Evolutionary conservation across 92 coral and sea anemone genomes (phyloP).

Genomic region (Epizoanthus fatuus): DNA sequence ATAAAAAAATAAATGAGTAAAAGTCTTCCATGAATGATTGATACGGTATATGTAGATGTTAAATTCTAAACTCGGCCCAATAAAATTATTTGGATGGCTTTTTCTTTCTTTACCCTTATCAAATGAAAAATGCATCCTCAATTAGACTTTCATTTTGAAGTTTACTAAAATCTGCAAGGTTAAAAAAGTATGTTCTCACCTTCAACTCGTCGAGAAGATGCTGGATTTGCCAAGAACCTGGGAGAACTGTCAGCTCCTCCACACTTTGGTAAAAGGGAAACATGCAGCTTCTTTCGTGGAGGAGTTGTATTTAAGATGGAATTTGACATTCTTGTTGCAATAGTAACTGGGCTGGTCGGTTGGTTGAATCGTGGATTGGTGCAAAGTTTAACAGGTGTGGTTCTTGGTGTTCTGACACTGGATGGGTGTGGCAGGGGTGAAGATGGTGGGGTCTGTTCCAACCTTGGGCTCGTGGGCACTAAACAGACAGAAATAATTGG

Average conservation of each 20-base stretch:
- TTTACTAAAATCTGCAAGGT: too few relatives aligned
- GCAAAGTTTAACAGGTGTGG: conserved; percentile 53
- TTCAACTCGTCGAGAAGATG: not conserved
- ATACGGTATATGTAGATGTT: too few relatives aligned
- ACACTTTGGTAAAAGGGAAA: conserved; percentile 10
- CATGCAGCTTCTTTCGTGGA: conserved; percentile 39
- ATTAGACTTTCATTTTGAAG: too few relatives aligned
- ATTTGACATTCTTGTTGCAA: conserved; percentile 14
- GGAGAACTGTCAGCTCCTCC: not conserved
- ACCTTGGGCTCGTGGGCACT: conserved; percentile 20
- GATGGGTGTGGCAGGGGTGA: conserved; percentile 13
- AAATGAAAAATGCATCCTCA: too few relatives aligned
- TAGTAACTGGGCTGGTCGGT: conserved; percentile 63
- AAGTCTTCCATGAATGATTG: too few relatives aligned
- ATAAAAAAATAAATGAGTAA: too few relatives aligned
- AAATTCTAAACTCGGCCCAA: too few relatives aligned
- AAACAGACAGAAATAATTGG: not conserved
- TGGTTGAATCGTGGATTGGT: conserved; percentile 77
- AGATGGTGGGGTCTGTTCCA: conserved; percentile 19
- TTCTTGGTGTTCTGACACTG: conserved; percentile 31
- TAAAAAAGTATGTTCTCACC: not conserved
- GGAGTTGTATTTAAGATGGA: conserved; percentile 31
- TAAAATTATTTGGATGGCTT: too few relatives aligned
- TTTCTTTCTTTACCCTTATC: too few relatives aligned
- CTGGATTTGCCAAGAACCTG: conserved; percentile 1